A percentile compares a stretch with the other conserved stretches of the same genome.
These are phyloP conservation scores for Aldrovandia affinis DNA, from an alignment of 2,797 vertebrate species.

Conservation along the genomic window DNA sequence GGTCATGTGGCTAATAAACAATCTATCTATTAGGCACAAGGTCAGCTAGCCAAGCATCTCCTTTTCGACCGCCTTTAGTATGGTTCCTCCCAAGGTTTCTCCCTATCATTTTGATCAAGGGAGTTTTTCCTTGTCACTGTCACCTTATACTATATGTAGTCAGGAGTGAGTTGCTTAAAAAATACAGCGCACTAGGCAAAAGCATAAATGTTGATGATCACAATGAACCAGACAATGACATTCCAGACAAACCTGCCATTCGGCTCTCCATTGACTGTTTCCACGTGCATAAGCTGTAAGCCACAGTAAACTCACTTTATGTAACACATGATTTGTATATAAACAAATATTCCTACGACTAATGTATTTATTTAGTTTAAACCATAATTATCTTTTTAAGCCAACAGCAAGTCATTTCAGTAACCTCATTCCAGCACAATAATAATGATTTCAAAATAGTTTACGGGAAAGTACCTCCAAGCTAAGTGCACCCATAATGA, in stretches of 20 bases:
- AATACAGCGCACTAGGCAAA: background rate
- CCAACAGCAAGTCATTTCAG: background rate
- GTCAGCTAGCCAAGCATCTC: too few species aligned
- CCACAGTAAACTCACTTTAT: background rate
- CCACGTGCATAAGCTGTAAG: background rate
- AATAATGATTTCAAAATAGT: background rate
- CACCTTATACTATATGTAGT: background rate
- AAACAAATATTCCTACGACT: background rate
- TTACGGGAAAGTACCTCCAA: background rate
- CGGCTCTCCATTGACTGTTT: background rate
- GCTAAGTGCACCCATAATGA: background rate
- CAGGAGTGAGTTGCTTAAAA: background rate
- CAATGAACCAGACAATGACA: background rate
- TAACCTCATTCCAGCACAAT: background rate
- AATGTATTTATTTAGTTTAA: background rate
- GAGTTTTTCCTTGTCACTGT: too few species aligned
- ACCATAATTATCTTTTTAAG: background rate
- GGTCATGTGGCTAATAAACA: too few species aligned
- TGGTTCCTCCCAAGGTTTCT: too few species aligned
- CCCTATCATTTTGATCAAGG: too few species aligned
- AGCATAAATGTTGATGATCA: background rate
- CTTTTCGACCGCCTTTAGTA: too few species aligned
- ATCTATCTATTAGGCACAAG: too few species aligned
- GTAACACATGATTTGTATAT: background rate
- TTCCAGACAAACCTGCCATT: background rate